Conservation (phyloP, 2,888 invertebrate species). For the Uropetala carovei region DNA sequence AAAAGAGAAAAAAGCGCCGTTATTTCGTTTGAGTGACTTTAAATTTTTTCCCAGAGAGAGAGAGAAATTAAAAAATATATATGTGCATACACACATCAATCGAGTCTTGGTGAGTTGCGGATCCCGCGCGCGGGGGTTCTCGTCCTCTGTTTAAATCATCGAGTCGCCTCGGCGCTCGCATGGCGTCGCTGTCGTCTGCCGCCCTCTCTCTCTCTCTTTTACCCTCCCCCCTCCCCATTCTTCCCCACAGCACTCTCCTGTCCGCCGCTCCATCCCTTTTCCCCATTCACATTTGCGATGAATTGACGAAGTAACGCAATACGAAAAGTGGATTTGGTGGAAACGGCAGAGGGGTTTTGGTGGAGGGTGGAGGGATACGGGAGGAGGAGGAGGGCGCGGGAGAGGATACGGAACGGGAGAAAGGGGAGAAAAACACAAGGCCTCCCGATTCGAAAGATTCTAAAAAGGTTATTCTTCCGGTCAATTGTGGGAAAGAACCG, state of each 20-base stretch:
- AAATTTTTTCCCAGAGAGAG: not conserved
- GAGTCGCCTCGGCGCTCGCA: not conserved
- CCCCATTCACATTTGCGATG: constrained; percentile 9
- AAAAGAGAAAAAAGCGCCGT: not conserved
- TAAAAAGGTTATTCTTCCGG: constrained; percentile 32
- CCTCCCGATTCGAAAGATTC: not conserved
- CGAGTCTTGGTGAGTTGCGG: not conserved
- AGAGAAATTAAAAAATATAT: not conserved
- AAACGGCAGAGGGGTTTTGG: not conserved
- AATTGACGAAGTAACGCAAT: not conserved
- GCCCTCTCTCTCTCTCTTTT: not conserved
- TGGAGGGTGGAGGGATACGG: not conserved
- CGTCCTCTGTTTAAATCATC: not conserved
- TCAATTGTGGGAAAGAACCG: constrained; percentile 19
- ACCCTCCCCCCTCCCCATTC: not conserved
- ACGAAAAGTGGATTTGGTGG: not conserved
- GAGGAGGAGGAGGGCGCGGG: not conserved
- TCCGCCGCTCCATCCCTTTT: not conserved
- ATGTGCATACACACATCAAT: not conserved
- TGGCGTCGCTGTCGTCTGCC: constrained; percentile 37
- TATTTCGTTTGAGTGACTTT: not conserved
- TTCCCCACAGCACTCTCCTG: not conserved
- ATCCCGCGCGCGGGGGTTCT: not conserved
- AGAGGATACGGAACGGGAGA: not conserved
- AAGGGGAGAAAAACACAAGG: constrained; percentile 4